Conservation (phyloP, 2,888 invertebrate genomes). For the Chironomus tentans region DNA sequence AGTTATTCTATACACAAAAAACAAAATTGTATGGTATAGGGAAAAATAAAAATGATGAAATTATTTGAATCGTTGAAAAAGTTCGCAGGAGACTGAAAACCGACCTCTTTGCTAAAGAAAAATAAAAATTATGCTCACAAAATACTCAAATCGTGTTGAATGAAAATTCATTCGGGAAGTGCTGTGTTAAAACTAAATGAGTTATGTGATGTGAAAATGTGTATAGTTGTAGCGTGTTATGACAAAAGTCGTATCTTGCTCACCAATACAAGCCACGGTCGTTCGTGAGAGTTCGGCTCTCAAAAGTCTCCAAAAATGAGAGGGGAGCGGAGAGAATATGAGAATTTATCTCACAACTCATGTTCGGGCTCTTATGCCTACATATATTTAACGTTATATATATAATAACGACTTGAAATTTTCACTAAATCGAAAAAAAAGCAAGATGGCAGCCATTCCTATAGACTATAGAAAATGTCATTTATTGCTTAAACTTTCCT, state of each 20-base stretch:
- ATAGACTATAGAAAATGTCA: not conserved
- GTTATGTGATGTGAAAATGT: not conserved
- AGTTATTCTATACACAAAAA: conserved; percentile 12
- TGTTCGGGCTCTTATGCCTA: too few relatives aligned
- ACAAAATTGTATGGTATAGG: conserved; percentile 14
- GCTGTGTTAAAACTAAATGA: not conserved
- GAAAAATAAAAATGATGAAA: conserved; percentile 27
- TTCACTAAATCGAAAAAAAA: not conserved
- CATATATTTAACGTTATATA: too few relatives aligned
- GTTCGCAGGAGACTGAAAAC: conserved; percentile 21
- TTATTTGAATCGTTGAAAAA: conserved; percentile 26
- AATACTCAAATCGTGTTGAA: not conserved
- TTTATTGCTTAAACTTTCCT: not conserved
- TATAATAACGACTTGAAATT: not conserved
- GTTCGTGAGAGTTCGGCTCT: not conserved
- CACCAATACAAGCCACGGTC: not conserved
- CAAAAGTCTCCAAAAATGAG: not conserved
- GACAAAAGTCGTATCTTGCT: not conserved
- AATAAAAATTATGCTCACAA: conserved; percentile 25
- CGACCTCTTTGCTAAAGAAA: conserved; percentile 3
- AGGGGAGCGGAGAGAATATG: not conserved
- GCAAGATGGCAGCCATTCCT: conserved; percentile 7
- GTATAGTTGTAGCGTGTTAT: not conserved
- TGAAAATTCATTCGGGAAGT: not conserved
- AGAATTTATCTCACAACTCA: not conserved